Conservation (phyloP, 2,113 vertebrate genomes). For the Gallinago paraguaiae region DNA sequence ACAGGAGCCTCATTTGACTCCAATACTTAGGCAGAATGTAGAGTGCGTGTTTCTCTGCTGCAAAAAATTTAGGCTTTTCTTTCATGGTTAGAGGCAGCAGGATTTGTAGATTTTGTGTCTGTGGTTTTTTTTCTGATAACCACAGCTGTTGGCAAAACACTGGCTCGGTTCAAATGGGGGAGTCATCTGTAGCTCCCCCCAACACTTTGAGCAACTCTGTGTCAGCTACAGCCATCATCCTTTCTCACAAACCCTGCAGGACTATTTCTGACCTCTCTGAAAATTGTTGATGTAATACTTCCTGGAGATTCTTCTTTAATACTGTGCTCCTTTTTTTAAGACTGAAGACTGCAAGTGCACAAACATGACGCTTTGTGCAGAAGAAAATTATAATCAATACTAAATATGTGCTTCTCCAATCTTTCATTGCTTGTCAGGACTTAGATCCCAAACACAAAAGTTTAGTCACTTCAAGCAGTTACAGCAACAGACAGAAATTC, state of each 20-base stretch:
- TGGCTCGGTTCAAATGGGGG: not conserved
- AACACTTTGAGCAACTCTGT: not conserved
- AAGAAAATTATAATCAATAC: not conserved
- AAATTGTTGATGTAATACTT: not conserved
- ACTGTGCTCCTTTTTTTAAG: fast-evolving
- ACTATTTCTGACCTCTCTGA: not conserved
- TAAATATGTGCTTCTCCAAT: not conserved
- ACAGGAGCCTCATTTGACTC: not conserved
- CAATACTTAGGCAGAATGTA: not conserved
- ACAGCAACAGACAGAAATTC: not conserved
- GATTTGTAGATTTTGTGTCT: not conserved
- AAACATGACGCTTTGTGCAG: not conserved
- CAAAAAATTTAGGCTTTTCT: not conserved
- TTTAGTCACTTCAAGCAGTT: not conserved
- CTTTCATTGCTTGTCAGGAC: not conserved
- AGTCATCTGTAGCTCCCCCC: not conserved
- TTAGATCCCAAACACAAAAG: not conserved
- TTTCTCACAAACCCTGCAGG: not conserved
- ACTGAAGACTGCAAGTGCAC: not conserved
- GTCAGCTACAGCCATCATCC: not conserved
- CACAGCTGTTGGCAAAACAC: not conserved
- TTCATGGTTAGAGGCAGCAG: not conserved
- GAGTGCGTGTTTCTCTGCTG: not conserved
- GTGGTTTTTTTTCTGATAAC: not conserved
- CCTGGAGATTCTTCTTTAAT: not conserved